phyloP scores from a whole-genome alignment of 2,113 vertebrate genomes.

The Lagopus leucura region DNA sequence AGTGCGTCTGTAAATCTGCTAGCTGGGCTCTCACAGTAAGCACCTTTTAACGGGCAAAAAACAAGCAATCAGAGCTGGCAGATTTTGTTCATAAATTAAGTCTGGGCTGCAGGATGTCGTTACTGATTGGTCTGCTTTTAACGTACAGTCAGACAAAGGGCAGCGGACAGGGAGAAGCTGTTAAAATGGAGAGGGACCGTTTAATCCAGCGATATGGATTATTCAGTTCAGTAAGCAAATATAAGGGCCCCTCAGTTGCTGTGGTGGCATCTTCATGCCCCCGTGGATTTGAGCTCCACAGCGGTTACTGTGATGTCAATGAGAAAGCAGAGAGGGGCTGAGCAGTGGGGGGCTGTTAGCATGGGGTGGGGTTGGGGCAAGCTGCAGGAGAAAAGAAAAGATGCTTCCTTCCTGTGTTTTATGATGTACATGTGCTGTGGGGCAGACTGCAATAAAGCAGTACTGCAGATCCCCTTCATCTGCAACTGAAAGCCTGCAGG shows the following conservation, averaged over 20 bases:
- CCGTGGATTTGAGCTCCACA: background rate
- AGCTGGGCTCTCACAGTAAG: background rate
- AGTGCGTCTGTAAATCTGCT: background rate
- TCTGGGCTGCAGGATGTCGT: background rate
- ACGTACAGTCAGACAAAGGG: background rate
- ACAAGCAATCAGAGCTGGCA: background rate
- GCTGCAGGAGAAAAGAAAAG: background rate
- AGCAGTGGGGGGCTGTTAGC: background rate
- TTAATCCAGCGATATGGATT: background rate
- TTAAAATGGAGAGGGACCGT: background rate
- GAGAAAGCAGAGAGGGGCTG: background rate
- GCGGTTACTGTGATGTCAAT: background rate
- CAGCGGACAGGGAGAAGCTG: background rate
- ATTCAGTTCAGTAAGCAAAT: conserved; percentile 4
- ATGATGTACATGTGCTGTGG: background rate
- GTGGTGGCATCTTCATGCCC: background rate
- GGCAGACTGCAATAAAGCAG: background rate
- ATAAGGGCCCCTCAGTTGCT: background rate
- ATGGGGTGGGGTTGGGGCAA: background rate
- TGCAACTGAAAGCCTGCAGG: background rate
- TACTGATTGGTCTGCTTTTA: background rate
- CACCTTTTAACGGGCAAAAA: background rate
- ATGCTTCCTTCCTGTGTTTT: background rate
- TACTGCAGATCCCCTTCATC: background rate
- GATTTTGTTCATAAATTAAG: background rate